Base-by-base conservation (phyloP, 2,888 invertebrate species). In the Hydrotaea cyrtoneurina region DNA sequence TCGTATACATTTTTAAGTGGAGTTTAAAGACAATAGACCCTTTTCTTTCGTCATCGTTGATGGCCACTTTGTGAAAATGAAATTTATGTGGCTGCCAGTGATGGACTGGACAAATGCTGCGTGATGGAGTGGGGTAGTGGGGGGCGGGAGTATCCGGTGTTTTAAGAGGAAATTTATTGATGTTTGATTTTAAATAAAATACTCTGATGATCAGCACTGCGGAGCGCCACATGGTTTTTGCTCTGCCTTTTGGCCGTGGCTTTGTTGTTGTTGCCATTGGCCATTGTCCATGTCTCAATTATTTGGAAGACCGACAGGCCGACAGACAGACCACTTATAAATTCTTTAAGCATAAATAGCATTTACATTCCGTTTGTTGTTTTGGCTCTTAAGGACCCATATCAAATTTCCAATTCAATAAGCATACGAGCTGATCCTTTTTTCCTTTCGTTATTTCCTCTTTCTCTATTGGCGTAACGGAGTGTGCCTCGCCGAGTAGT, bases 331-430 rank as follows among this genome's bases (percentile, higher is more conserved):
- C 79, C 73, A 50, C 76, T 77, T 76, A 83, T 53, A 59, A 80
- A 74, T 74, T 77, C 73, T 74, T 53, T 31, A 78, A 53, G 53
- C 69, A 69, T 77, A 69, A 78, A 62, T 73, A 77, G 21, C 66
- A 83, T 77, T 83, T 74, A 83, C 80, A 80, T 80, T 72, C 53
- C 17, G 21, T 59, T 71, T 76, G 46, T 82, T 62, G 62, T 62
- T 46, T 21, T 59, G 59, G 46, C 11, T 19, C n/a, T 36, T 26
- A 64, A 62, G 82, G 77, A 83, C 87, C 87, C 86, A 85, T 83
- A 87, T 87, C 86, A 86, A 86, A 84, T 87, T 83, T 86, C 83
- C 78, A 84, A 86, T 83, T 86, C 86, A 87, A 86, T 86, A 84
- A 83, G 78, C 82, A 55, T 79, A 81, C 71, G 53, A 62, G 23